Evolutionary conservation across 1,140 invertebrate genomes (phyloP).

Genomic region (Drosophila triauraria): DNA sequence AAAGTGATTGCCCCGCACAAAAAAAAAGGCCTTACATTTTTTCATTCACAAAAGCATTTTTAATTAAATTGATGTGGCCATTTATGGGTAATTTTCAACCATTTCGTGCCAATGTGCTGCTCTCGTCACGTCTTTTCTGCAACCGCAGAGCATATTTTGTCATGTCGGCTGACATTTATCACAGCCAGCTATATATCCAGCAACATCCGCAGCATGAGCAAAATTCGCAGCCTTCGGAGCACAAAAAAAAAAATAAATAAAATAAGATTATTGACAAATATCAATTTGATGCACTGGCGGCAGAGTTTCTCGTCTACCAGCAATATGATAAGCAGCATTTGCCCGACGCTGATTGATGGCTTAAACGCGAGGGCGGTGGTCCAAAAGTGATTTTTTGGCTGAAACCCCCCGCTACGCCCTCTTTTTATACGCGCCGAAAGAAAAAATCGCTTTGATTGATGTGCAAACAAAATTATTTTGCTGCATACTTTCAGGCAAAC

Average conservation of each 20-base stretch:
- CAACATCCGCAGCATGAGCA: slow-evolving; percentile 10
- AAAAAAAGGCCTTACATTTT: not conserved
- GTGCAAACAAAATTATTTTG: slow-evolving; percentile 43
- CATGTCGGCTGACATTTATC: slow-evolving; percentile 45
- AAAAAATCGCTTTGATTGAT: slow-evolving; percentile 40
- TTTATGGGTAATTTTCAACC: slow-evolving; percentile 23
- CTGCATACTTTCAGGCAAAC: slow-evolving; percentile 35
- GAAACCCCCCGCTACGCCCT: slow-evolving; percentile 5
- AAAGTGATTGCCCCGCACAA: not conserved
- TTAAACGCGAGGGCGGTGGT: slow-evolving; percentile 13
- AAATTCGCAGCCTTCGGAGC: slow-evolving; percentile 8
- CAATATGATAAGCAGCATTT: slow-evolving; percentile 50
- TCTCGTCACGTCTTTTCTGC: slow-evolving; percentile 18
- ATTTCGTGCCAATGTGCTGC: slow-evolving; percentile 14
- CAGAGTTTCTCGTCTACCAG: slow-evolving; percentile 22
- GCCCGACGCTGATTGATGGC: slow-evolving; percentile 66
- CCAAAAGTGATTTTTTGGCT: slow-evolving; percentile 42
- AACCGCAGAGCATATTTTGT: slow-evolving; percentile 46
- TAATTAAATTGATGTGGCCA: slow-evolving; percentile 51
- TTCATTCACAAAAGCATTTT: slow-evolving; percentile 21
- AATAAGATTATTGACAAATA: slow-evolving; percentile 71
- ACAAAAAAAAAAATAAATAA: slow-evolving; percentile 3
- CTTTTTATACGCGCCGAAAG: not conserved
- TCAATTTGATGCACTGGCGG: slow-evolving; percentile 65
- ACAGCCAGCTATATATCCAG: slow-evolving; percentile 28